Evolutionary conservation across 1,140 invertebrate genomes (phyloP).

Genomic region (Zaprionus taronus): DNA sequence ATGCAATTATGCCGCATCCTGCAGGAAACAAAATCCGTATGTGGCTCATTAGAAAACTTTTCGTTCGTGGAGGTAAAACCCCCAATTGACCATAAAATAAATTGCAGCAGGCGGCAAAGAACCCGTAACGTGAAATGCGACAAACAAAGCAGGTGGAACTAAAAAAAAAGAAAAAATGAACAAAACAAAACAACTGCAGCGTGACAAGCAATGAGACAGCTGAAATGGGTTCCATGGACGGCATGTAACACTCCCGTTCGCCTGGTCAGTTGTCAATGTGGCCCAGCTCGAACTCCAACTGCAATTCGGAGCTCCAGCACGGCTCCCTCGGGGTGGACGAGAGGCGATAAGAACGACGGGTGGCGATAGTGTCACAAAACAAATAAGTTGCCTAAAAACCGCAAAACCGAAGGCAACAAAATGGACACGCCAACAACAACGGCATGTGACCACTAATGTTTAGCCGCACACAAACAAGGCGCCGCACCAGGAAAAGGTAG

Average conservation of each 20-base stretch:
- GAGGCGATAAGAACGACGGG: conserved; percentile 49
- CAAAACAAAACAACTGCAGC: conserved; percentile 55
- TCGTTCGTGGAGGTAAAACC: conserved; percentile 23
- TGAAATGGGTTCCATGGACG: conserved; percentile 55
- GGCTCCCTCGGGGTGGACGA: conserved; percentile 29
- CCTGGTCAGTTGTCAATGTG: conserved; percentile 52
- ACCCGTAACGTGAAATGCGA: conserved; percentile 13
- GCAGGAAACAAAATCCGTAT: conserved; percentile 46
- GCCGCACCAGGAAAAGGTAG: background rate
- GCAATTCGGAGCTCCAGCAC: background rate
- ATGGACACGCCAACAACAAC: conserved; percentile 36
- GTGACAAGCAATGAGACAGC: conserved; percentile 64
- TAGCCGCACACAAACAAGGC: conserved; percentile 58
- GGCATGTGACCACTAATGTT: conserved; percentile 74
- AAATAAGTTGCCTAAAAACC: conserved; percentile 76
- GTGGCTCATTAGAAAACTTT: conserved; percentile 62
- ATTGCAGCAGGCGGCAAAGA: conserved; percentile 48
- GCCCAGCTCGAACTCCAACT: conserved; percentile 1
- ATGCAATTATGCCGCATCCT: conserved; percentile 40
- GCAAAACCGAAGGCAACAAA: conserved; percentile 59
- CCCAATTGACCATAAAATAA: conserved; percentile 62
- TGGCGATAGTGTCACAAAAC: conserved; percentile 67
- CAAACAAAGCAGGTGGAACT: conserved; percentile 23
- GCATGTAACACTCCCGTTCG: conserved; percentile 22
- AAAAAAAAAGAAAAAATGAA: conserved; percentile 3